A percentile compares a stretch with the other conserved stretches of the same genome.
Evolutionary conservation across 2,113 vertebrate genomes (phyloP).

Genomic region (Orthonyx spaldingii): DNA sequence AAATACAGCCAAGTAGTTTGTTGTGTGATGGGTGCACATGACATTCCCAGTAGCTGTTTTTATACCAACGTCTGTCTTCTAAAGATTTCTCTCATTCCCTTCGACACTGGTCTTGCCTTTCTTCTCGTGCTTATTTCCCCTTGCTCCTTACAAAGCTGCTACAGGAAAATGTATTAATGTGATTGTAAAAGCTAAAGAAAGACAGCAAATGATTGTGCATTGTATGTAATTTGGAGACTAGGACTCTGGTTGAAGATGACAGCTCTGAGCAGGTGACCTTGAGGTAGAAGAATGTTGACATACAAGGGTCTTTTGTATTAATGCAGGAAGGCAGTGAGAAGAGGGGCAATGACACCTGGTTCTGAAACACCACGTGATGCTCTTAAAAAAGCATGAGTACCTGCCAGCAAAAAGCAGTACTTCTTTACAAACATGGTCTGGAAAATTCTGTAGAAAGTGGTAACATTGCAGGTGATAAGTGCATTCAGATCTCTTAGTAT

Average conservation of each 20-base stretch:
- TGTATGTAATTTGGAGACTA: not conserved
- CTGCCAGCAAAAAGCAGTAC: not conserved
- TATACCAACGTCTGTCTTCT: not conserved
- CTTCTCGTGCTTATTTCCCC: not conserved
- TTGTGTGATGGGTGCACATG: not conserved
- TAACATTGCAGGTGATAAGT: not conserved
- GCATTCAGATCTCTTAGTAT: not conserved
- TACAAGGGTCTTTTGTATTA: not conserved
- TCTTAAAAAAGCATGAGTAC: not conserved
- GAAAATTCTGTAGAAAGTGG: not conserved
- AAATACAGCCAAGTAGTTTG: constrained; percentile 12
- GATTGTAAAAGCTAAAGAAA: not conserved
- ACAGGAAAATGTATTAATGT: not conserved
- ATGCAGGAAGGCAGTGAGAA: not conserved
- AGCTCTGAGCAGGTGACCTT: not conserved
- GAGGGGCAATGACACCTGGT: not conserved
- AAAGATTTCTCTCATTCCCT: not conserved
- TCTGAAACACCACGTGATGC: not conserved
- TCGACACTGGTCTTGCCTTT: not conserved
- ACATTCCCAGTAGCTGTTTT: not conserved
- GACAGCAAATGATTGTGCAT: not conserved
- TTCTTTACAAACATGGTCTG: not conserved
- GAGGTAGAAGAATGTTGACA: not conserved
- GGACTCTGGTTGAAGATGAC: not conserved
- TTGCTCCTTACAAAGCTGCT: not conserved